These are phyloP conservation scores for Gallinago paraguaiae DNA, from an alignment of 2,113 vertebrate species.

Conservation along the genomic window DNA sequence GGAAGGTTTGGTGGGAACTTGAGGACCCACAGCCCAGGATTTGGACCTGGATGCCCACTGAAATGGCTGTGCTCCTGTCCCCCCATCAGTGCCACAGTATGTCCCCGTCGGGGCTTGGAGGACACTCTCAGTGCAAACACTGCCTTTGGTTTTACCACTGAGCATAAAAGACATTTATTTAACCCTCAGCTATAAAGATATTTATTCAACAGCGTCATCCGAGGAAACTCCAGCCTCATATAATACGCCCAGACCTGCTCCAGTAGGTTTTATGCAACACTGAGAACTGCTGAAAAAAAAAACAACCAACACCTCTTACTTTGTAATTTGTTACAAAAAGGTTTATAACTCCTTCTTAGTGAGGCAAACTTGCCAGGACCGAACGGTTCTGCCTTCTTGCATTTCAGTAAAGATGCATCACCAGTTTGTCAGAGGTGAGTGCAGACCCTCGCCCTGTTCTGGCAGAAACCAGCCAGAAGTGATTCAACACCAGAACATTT, in stretches of 20 bases:
- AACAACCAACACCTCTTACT: background rate
- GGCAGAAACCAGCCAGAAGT: background rate
- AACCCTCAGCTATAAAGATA: background rate
- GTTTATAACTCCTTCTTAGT: background rate
- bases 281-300: background rate
- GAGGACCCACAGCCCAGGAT: background rate
- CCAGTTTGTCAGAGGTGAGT: background rate
- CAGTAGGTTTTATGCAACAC: background rate
- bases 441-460: background rate
- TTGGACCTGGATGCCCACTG: background rate
- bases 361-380: background rate
- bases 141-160: background rate
- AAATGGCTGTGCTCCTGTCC: too few species aligned
- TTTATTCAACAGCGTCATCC: background rate
- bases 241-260: background rate
- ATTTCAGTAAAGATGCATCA: slow-evolving; percentile 18
- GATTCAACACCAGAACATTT: slow-evolving; percentile 3
- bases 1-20: background rate
- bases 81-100: background rate
- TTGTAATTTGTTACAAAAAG: background rate
- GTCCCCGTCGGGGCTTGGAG: background rate
- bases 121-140: background rate
- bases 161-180: background rate
- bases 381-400: background rate
- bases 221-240: background rate